These are phyloP conservation scores for Dolichallabes microphthalmus DNA, from an alignment of 2,113 vertebrate species.

Conservation along the genomic window DNA sequence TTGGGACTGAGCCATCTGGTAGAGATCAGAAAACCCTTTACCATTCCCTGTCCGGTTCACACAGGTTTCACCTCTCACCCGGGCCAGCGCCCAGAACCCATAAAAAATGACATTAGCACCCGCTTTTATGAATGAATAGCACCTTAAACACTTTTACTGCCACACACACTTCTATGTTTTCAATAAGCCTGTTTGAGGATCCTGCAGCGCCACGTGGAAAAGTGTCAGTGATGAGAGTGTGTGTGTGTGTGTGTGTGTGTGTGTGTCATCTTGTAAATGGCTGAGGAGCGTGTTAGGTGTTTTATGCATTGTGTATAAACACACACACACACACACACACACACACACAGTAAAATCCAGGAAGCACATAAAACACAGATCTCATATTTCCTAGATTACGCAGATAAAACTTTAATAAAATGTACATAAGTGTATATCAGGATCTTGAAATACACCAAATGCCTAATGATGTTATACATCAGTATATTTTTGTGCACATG, in stretches of 20 bases:
- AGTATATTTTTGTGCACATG: not conserved
- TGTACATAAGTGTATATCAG: not conserved
- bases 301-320: conserved; percentile 53
- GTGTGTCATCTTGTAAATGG: conserved; percentile 33
- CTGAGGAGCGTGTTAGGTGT: conserved; percentile 23
- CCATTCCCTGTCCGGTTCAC: not conserved
- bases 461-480: not conserved
- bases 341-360: not conserved
- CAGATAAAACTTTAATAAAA: not conserved
- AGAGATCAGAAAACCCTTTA: conserved; percentile 20
- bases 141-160: not conserved
- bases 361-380: not conserved
- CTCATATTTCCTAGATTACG: not conserved
- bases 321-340: not conserved
- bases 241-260: not conserved
- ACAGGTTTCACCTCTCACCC: not conserved
- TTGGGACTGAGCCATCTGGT: conserved; percentile 19
- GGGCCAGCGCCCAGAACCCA: not conserved
- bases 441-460: not conserved
- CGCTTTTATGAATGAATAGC: not conserved
- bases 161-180: conserved; percentile 2
- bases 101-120: not conserved
- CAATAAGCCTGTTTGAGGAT: conserved; percentile 47
- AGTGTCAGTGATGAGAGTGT: not conserved
- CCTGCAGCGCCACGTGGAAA: not conserved